These are phyloP conservation scores for Corticium candelabrum DNA, from an alignment of 37 sponge, comb jelly and placozoan species.

Conservation along the genomic window DNA sequence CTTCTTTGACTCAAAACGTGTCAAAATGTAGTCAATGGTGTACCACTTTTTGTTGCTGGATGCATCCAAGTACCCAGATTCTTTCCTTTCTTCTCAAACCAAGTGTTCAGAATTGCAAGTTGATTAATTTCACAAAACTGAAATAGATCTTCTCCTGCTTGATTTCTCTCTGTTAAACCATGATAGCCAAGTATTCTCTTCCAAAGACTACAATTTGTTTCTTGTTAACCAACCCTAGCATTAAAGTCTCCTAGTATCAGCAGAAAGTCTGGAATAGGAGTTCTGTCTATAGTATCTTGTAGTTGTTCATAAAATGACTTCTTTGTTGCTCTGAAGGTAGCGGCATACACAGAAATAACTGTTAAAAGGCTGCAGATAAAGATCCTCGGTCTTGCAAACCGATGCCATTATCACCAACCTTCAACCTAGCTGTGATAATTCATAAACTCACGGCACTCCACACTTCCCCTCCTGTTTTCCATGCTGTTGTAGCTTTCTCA, in stretches of 20 bases:
- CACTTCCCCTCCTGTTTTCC: constrained; percentile 24
- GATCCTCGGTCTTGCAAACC: constrained; percentile 10
- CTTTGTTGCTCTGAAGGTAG: constrained; percentile 21
- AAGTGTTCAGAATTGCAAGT: constrained; percentile 30
- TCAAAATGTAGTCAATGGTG: no score
- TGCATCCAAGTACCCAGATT: constrained; percentile 25
- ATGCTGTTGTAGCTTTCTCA: constrained; percentile 20
- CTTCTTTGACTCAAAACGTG: no score
- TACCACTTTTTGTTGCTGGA: constrained; percentile 29
- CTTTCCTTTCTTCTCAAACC: constrained; percentile 28
- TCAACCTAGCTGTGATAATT: constrained; percentile 21
- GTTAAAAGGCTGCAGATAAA: not conserved
- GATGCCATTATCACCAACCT: not conserved
- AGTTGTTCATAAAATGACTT: not conserved
- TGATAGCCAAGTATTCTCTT: constrained; percentile 3
- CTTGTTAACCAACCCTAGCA: constrained; percentile 13
- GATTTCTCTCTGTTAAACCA: constrained; percentile 22
- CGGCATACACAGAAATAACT: constrained; percentile 28
- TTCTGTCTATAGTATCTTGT: no score
- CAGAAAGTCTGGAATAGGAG: constrained; percentile 15
- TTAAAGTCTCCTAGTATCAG: constrained; percentile 21
- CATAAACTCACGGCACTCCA: constrained; percentile 33
- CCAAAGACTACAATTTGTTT: no score
- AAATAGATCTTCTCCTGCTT: constrained; percentile 25
- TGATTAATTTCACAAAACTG: constrained; percentile 32